Evolutionary conservation across 1,140 invertebrate genomes (phyloP).

Genomic region (Pseudomyrmex flavicornis): DNA sequence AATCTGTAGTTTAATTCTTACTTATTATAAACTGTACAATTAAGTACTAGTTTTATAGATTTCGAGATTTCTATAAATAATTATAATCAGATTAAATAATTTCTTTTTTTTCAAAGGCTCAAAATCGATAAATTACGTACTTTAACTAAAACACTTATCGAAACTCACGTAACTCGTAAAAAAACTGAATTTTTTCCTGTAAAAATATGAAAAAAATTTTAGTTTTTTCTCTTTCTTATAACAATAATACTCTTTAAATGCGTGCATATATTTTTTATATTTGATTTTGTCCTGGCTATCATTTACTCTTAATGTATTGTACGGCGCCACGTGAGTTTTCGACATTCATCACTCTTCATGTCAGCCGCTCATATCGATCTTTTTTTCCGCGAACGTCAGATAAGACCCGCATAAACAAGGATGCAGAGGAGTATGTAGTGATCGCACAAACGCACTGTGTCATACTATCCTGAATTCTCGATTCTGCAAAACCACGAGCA

Average conservation of each 20-base stretch:
- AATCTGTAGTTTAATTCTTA: too few relatives aligned
- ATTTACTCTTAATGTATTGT: not conserved
- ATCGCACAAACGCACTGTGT: not conserved
- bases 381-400: not conserved
- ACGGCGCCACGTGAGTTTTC: too few relatives aligned
- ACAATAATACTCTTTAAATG: not conserved
- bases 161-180: too few relatives aligned
- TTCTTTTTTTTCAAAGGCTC: too few relatives aligned
- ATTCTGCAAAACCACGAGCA: conserved; percentile 10
- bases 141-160: too few relatives aligned
- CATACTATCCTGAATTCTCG: conserved; percentile 39
- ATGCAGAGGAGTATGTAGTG: not conserved
- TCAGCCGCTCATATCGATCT: not conserved
- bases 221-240: not conserved
- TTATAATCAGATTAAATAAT: too few relatives aligned
- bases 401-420: not conserved
- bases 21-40: too few relatives aligned
- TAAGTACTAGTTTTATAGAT: too few relatives aligned
- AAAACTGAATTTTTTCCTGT: too few relatives aligned
- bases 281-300: not conserved
- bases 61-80: too few relatives aligned
- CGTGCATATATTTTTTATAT: not conserved
- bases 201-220: not conserved
- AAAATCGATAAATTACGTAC: too few relatives aligned
- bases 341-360: not conserved